Conservation (phyloP, 2,888 invertebrate species). For the Melolontha melolontha region DNA sequence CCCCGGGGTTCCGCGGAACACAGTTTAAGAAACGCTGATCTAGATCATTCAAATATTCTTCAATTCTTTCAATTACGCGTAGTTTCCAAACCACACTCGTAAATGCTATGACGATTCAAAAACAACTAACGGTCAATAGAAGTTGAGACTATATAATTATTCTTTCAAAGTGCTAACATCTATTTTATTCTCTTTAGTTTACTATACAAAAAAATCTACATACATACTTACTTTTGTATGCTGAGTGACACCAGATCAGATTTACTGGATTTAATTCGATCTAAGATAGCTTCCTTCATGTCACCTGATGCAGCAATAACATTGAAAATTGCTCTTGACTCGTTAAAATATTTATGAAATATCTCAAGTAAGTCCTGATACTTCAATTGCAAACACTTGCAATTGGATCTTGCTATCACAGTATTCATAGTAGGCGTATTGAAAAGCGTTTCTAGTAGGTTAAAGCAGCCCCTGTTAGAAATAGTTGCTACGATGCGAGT, state of each 20-base stretch:
- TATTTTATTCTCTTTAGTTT: no score
- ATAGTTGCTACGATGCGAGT: constrained; percentile 4
- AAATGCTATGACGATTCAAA: no score
- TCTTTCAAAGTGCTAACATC: no score
- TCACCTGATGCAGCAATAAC: neutral
- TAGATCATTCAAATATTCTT: no score
- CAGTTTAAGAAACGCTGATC: no score
- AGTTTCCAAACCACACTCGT: no score
- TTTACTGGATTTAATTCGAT: neutral
- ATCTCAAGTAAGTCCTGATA: neutral
- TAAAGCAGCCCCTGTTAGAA: constrained; percentile 22
- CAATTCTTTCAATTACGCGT: no score
- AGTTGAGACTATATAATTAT: no score
- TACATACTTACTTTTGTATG: constrained; percentile 22
- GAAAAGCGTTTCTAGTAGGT: constrained; percentile 28
- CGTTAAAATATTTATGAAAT: constrained; percentile 13
- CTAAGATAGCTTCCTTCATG: neutral
- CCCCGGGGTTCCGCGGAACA: no score
- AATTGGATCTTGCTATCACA: constrained; percentile 15
- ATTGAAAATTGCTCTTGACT: neutral
- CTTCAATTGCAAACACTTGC: constrained; percentile 7
- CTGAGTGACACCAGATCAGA: neutral
- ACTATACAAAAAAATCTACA: no score
- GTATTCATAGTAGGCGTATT: constrained; percentile 33
- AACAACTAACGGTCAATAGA: no score